Percentiles rank a stretch among this genome's conserved stretches.
These are phyloP conservation scores for Neuroterus valhalla DNA, from an alignment of 1,140 invertebrate genomes.

Conservation along the genomic window DNA sequence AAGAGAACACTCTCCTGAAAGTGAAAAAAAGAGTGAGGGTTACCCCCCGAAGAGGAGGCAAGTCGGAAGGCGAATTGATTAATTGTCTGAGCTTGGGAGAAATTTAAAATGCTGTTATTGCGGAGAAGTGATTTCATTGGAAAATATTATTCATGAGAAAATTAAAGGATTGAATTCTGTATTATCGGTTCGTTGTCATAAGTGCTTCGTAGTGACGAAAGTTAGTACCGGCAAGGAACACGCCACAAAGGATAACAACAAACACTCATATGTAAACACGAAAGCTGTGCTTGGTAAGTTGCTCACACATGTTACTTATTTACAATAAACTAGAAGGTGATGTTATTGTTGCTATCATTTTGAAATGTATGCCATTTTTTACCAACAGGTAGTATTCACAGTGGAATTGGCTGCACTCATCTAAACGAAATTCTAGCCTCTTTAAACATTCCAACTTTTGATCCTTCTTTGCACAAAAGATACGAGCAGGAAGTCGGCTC, in stretches of 20 bases:
- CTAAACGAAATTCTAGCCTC: constrained; percentile 43
- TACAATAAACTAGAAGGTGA: too few relatives aligned
- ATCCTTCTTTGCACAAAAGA: constrained; percentile 31
- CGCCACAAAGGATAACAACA: neutral
- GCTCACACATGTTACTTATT: neutral
- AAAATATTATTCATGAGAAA: constrained; percentile 35
- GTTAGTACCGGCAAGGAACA: constrained; percentile 29
- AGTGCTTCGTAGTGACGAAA: neutral
- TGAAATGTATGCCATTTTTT: constrained; percentile 22
- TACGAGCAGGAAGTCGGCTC: constrained; percentile 44
- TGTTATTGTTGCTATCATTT: neutral
- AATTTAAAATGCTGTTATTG: too few relatives aligned
- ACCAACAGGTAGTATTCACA: constrained; percentile 33
- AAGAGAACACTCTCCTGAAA: too few relatives aligned
- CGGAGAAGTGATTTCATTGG: constrained; percentile 7
- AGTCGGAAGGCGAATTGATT: too few relatives aligned
- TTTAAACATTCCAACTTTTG: constrained; percentile 33
- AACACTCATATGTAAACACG: constrained; percentile 30
- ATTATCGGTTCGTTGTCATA: neutral
- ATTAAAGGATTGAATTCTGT: constrained; percentile 16
- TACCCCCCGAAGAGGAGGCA: too few relatives aligned
- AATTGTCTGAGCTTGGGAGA: too few relatives aligned
- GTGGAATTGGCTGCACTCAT: constrained; percentile 25
- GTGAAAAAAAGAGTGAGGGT: too few relatives aligned
- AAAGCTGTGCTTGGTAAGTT: constrained; percentile 34